These are phyloP conservation scores for Ptilodon capucinus DNA, from an alignment of 2,888 invertebrate species.

Conservation along the genomic window DNA sequence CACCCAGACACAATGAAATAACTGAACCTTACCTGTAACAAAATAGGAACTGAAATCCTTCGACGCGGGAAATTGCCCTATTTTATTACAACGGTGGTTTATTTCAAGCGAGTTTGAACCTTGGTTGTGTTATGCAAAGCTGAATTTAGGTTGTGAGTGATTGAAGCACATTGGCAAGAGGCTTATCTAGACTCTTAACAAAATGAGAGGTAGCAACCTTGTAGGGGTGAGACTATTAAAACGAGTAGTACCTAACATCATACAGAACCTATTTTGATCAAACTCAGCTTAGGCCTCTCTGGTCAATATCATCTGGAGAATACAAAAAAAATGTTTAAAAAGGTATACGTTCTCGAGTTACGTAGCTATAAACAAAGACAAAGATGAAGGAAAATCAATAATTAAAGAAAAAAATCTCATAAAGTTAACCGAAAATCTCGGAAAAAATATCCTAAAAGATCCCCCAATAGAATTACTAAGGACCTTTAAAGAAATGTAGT, in stretches of 20 bases:
- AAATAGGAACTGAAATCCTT: neutral
- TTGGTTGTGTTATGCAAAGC: neutral
- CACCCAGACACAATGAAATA: neutral
- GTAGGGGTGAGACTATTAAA: neutral
- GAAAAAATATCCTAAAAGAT: too few species aligned
- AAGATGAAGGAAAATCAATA: too few species aligned
- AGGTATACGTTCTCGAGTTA: too few species aligned
- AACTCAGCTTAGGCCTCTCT: too few species aligned
- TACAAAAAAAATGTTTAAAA: too few species aligned
- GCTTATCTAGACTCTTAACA: neutral
- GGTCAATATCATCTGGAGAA: too few species aligned
- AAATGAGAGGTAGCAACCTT: neutral
- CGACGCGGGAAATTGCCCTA: neutral
- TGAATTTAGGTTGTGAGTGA: neutral
- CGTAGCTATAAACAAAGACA: too few species aligned
- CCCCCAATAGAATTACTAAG: too few species aligned
- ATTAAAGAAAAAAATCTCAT: too few species aligned
- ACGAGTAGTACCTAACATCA: too few species aligned
- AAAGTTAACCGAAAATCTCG: too few species aligned
- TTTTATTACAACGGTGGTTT: neutral
- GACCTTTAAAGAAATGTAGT: too few species aligned
- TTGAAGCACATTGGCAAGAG: neutral
- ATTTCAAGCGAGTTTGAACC: neutral
- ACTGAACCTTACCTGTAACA: neutral
- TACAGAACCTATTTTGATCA: neutral